A percentile compares a stretch with the other conserved stretches of the same genome.
These are phyloP conservation scores for Xiphophorus birchmanni DNA, from an alignment of 2,797 vertebrate species.

Conservation along the genomic window DNA sequence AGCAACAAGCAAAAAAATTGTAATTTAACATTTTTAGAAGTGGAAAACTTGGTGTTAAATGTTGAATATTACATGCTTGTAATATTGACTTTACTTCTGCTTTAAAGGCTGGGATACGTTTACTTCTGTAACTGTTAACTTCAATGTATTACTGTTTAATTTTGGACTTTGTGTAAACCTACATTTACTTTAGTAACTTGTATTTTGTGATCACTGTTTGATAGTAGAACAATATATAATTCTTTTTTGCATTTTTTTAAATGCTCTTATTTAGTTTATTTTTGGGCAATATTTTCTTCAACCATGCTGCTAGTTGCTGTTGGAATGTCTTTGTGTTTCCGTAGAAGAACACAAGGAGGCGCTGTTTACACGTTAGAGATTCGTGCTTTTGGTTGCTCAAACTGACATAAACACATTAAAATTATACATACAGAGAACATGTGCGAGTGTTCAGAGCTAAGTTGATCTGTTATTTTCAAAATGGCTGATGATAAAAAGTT, in stretches of 20 bases:
- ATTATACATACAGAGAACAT: neutral
- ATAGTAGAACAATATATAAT: neutral
- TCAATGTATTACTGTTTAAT: neutral
- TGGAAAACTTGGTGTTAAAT: neutral
- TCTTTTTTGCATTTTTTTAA: neutral
- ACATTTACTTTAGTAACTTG: neutral
- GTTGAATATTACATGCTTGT: neutral
- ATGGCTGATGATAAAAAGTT: neutral
- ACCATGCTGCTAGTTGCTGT: neutral
- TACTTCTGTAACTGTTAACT: neutral
- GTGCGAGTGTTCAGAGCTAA: neutral
- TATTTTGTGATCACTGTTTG: neutral
- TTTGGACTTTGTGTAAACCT: neutral
- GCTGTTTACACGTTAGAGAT: constrained; percentile 9
- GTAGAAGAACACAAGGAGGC: constrained; percentile 23
- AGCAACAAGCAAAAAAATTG: neutral
- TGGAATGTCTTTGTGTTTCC: neutral
- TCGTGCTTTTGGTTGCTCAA: neutral
- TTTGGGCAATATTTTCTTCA: neutral
- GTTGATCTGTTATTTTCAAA: neutral
- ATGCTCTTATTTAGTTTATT: neutral
- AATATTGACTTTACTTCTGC: neutral
- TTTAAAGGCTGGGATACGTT: neutral
- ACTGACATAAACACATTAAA: neutral
- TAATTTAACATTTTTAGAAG: neutral